Evolutionary conservation across 2,797 vertebrate genomes (phyloP), one percentile per base, ranked within the genome.

Genomic region (Epinephelus malabaricus): DNA sequence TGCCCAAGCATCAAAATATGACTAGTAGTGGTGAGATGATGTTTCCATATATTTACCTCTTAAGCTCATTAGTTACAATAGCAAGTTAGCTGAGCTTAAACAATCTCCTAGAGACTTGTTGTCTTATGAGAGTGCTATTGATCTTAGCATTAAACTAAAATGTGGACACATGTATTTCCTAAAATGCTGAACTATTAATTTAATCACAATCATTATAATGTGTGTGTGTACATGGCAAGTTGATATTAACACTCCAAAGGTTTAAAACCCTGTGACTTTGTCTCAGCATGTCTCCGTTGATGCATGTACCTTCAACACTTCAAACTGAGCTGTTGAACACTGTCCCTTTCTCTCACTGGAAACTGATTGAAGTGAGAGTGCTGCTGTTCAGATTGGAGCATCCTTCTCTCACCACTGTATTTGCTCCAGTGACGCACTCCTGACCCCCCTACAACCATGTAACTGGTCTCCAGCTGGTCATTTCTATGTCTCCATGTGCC

Each of bases 401-500:
- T 78, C 54, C 3, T 19, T 69, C 60, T 76, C 83, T 71, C 71
- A 55, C 78, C 63, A 25, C 49, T 65, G 27, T 47, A 47, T 82
- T 85, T 77, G 49, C 88, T 77, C 65, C 72, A 61, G 54, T 85
- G 88, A 88, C 64, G 65, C 77, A 72, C 58, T 30, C 34, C 73
- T 83, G 89, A 88, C 53, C 78, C 83, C 83, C 72, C 76, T 45
- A 12, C 56, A 69, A 81, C 83, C 69, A 43, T 62, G 25, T 51
- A 73, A 47, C 72, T 64, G 61, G 79, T 88, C 73, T 88, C 87
- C 87, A 90, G 87, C 81, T 90, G 91, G 88, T 82, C 73, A 76
- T 83, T 79, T 88, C 30, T 68, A 45, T 64, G 67, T 74, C 63
- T 78, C 47, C 59, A 69, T 74, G 73, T 84, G 81, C 55, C 87